Base-by-base conservation (phyloP, 2,797 vertebrate genomes). In the Nyctalus aviator region DNA sequence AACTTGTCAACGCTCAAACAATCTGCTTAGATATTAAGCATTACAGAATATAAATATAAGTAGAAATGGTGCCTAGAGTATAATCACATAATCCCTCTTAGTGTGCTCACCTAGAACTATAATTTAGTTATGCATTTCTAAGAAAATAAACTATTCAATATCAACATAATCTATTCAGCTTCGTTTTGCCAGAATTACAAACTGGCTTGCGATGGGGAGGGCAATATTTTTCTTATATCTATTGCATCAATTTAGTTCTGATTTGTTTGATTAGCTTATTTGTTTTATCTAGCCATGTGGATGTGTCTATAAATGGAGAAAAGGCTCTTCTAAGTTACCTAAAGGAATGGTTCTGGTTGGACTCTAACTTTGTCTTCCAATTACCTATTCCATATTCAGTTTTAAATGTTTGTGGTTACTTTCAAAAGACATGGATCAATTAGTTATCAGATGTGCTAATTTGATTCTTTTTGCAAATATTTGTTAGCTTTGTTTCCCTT, bases 1-100 rank as follows among this genome's bases (percentile, higher is more conserved):
- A 82, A 53, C 82, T 90, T 95, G 90, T 97, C 95, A 95, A 84
- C 93, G 91, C 91, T 95, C 73, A 72, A 57, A 94, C 79, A 94
- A 91, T 95, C 62, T 7, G 4, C 73, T 85, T 37, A 75, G 68
- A 48, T 76, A 81, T 89, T 82, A 90, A 94, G 81, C 84, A 94
- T 79, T 93, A 88, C 41, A n/a, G 62, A 93, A 53, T 66, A 93
- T 57, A 96, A 93, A 93, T 85, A 59, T 50, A 89, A 89, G 25
- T 82, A 91, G 50, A 91, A 84, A 91, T 18, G 21, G 13, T 46
- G 44, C 50, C 68, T 76, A n/a, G 20, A 72, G 23, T 50, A 75
- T 78, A 93, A 94, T 82, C 84, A 89, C 77, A 90, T 91, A 95
- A 96, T 76, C 55, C 73, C 21, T 72, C 50, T 84, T 71, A 71